Base-by-base conservation (phyloP, 1,140 invertebrate genomes). In the Drosophila lacertosa region DNA sequence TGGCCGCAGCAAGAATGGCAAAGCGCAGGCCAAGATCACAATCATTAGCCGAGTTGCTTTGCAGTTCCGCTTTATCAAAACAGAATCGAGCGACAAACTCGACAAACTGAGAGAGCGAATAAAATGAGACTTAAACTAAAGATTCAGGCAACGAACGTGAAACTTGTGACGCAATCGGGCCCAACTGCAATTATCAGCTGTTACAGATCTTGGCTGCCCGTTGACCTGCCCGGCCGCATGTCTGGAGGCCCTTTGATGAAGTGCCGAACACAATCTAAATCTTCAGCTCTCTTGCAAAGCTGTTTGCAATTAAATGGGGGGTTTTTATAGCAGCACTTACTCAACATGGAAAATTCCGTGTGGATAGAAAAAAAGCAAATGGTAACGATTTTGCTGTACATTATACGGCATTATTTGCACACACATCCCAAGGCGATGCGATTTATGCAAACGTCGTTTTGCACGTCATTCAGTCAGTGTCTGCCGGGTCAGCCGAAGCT, bases 21-120 rank as follows among this genome's bases (percentile, higher is more conserved):
- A 37, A 35, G 39, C 50, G 20, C 53, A 24, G 67, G 76, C 80
- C 80, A 88, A 88, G 82, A 78, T 71, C 82, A 77, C 33, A 63
- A 40, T 55, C 26, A 82, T 72, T 59, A 51, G 42, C 18, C 26
- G 18, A 35, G 26, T 42, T 35, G 45, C 22, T 7, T 32, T 13
- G 26, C 16, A 40, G 24, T 44, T 63, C 24, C 48, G 44, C n/a
- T 50, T 50, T 10, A 10, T 10, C 22, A 20, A 20, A 15, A 18
- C 10, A 50, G 47, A 50, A 35, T 18, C 0, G 10, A 24, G 1
- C 20, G 18, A n/a, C n/a, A 16, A 26, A 29, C 53, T 44, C n/a
- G n/a, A 9, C 10, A 35, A n/a, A 11, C 53, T 44, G 39, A 35
- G n/a, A 64, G 24, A 54, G 15, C 22, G 48, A 55, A 22, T 51